A percentile compares a stretch with the other conserved stretches of the same genome.
Conservation (phyloP, 2,888 invertebrate genomes). For the Orthosia cruda region DNA sequence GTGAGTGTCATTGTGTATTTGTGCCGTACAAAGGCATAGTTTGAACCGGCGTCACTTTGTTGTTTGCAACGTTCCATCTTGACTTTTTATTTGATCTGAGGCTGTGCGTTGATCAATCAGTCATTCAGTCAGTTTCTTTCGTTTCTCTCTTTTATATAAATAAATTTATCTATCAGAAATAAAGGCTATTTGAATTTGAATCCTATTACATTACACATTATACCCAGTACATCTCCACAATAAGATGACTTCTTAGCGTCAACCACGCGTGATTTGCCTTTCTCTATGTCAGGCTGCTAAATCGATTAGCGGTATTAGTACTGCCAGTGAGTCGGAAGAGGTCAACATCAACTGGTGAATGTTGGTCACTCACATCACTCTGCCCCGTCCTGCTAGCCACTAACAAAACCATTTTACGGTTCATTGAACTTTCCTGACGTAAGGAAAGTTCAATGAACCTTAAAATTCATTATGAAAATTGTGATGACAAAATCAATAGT, state of each 20-base stretch:
- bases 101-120: too few species aligned
- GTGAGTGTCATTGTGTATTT: too few species aligned
- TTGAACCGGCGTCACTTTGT: too few species aligned
- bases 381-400: conserved; percentile 1
- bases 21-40: too few species aligned
- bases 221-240: background rate
- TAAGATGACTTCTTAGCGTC: background rate
- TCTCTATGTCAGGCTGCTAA: background rate
- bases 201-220: too few species aligned
- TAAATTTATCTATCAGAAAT: too few species aligned
- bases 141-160: too few species aligned
- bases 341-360: conserved; percentile 55
- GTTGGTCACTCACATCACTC: conserved; percentile 41
- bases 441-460: too few species aligned
- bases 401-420: conserved; percentile 39
- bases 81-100: too few species aligned
- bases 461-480: conserved; percentile 24
- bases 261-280: background rate
- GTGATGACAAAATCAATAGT: background rate
- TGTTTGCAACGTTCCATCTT: too few species aligned
- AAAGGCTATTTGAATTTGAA: too few species aligned
- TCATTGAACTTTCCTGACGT: conserved; percentile 36
- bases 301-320: conserved; percentile 30
- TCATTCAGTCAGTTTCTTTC: too few species aligned
- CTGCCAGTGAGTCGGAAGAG: conserved; percentile 33